These are phyloP conservation scores for Zaprionus gabonicus DNA, from an alignment of 1,140 invertebrate genomes.

Conservation along the genomic window DNA sequence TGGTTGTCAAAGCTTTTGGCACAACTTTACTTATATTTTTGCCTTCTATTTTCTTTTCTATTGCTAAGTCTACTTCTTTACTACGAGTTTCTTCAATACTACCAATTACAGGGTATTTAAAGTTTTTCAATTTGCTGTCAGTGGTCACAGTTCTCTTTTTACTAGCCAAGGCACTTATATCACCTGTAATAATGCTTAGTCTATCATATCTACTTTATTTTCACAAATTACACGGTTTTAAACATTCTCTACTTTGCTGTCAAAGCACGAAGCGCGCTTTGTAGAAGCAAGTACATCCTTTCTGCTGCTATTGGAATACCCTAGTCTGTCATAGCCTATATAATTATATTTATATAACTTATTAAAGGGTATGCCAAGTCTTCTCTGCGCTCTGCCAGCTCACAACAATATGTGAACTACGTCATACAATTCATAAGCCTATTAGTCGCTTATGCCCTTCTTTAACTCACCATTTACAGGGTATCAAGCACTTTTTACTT, in stretches of 20 bases:
- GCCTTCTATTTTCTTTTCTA: not conserved
- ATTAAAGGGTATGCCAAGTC: not conserved
- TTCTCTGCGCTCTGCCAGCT: not conserved
- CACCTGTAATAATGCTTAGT: not conserved
- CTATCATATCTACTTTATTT: not conserved
- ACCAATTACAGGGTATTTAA: not conserved
- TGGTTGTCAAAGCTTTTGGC: too few species aligned
- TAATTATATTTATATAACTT: not conserved
- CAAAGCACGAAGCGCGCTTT: constrained; percentile 10
- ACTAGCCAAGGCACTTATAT: too few species aligned
- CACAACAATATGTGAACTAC: not conserved
- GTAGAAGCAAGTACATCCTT: not conserved
- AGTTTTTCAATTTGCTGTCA: not conserved
- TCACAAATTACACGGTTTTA: not conserved
- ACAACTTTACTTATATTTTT: too few species aligned
- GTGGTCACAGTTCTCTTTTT: too few species aligned
- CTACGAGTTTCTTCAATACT: too few species aligned
- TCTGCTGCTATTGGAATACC: not conserved
- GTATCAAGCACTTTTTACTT: not conserved
- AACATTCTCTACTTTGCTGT: not conserved
- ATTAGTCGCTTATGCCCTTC: not conserved
- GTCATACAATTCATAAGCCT: rapidly evolving
- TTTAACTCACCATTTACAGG: not conserved
- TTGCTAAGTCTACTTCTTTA: too few species aligned
- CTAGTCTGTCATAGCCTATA: not conserved